Conservation (phyloP, 2,113 vertebrate genomes). For the Sminthopsis crassicaudata region DNA sequence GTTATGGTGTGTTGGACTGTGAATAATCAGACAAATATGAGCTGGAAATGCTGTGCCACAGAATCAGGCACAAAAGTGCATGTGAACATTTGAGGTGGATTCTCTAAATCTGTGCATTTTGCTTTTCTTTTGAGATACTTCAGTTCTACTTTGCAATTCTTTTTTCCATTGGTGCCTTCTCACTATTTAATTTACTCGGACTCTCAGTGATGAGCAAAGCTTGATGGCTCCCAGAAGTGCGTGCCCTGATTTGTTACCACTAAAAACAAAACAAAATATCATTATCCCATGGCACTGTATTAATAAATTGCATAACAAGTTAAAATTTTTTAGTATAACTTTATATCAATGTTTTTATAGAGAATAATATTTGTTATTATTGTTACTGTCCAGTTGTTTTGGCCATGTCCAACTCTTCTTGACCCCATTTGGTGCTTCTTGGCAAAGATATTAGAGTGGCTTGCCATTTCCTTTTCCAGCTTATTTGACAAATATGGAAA, state of each 20-base stretch:
- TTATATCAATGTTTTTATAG: slow-evolving; percentile 1
- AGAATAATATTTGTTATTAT: not conserved
- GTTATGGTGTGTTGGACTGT: too few species aligned
- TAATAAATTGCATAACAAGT: not conserved
- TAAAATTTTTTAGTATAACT: not conserved
- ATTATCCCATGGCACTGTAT: not conserved
- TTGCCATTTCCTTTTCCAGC: not conserved
- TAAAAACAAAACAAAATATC: slow-evolving; percentile 56
- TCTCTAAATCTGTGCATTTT: too few species aligned
- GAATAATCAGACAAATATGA: too few species aligned
- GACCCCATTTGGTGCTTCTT: not conserved
- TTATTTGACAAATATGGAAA: not conserved
- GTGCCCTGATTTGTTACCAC: slow-evolving; percentile 27
- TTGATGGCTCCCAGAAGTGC: not conserved
- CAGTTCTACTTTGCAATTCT: too few species aligned
- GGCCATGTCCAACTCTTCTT: too few species aligned
- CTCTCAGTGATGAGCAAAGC: not conserved
- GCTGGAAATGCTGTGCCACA: too few species aligned
- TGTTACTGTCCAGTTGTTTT: not conserved
- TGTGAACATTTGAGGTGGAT: too few species aligned
- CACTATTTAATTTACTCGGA: not conserved
- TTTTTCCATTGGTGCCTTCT: too few species aligned
- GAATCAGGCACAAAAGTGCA: too few species aligned
- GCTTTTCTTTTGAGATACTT: too few species aligned
- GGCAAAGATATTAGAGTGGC: not conserved